Base-by-base conservation (phyloP, 1,140 invertebrate species). In the Monomorium pharaonis region DNA sequence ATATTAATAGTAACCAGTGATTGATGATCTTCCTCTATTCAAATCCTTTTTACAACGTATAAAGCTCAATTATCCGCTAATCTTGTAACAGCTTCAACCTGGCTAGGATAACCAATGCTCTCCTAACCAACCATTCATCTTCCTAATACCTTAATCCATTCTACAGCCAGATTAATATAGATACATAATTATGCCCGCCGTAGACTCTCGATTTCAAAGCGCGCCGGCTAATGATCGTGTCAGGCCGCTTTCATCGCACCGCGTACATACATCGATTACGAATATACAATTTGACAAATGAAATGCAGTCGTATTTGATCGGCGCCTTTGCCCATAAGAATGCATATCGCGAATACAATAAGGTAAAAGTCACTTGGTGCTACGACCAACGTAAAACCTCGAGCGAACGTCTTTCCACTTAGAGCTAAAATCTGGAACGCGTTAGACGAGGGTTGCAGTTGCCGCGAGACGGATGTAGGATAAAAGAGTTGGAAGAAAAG, bases 391-490 rank as follows among this genome's bases (percentile, higher is more conserved):
- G 85, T 81, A 72, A 88, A 90, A 81, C 70, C 75, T 87, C 78
- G n/a, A 62, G 49, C 27, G 56, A 44, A 51, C 60, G 70, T 89
- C 80, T 85, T 90, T 37, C 70, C 67, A 84, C 67, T 89, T 85
- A 58, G n/a, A 76, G 74, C 42, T 81, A 88, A 87, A 89, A 90
- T 87, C 67, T 90, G 78, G 80, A 44, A 54, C 89, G 42, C 56
- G 58, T 2, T 81, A 44, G 65, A 56, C 65, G 51, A 83, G 67
- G 51, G 49, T 60, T 81, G 78, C 21, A 67, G 76, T 78, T 69
- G 62, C 47, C 9, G 33, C 9, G 21, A 60, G 76, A 80, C 44
- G 30, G 60, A 78, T 78, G 75, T 9, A 24, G 42, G 76, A 21
- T 67, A 51, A 78, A 65, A 67, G n/a, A n/a, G n/a, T n/a, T n/a